phyloP scores from a whole-genome alignment of 2,113 vertebrate species.

The Antechinus stuartii region DNA sequence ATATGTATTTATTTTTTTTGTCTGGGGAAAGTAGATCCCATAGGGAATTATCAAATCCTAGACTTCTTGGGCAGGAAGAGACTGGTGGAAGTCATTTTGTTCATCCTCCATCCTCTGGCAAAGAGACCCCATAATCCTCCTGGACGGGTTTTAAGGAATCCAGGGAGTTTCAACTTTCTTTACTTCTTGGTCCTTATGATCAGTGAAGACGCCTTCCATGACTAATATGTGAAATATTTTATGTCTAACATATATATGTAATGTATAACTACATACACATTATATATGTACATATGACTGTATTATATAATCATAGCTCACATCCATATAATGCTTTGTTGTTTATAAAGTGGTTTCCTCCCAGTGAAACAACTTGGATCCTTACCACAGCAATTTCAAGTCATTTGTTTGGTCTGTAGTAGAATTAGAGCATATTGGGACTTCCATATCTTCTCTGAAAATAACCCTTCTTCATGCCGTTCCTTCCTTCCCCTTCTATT shows the following conservation, averaged over 20 bases:
- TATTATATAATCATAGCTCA: neutral
- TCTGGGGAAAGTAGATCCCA: slow-evolving; percentile 10
- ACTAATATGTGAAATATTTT: neutral
- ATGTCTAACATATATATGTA: neutral
- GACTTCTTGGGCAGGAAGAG: slow-evolving; percentile 23
- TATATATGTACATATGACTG: neutral
- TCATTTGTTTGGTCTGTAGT: slow-evolving; percentile 56
- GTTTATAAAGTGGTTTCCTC: neutral
- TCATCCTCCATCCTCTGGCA: slow-evolving; percentile 51
- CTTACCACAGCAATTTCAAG: neutral
- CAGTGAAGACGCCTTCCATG: neutral
- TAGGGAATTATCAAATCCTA: slow-evolving; percentile 36
- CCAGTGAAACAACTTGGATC: neutral
- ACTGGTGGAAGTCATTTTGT: slow-evolving; percentile 16
- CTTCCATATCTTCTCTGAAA: slow-evolving; percentile 55
- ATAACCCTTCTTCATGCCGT: neutral
- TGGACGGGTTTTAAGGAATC: slow-evolving; percentile 32
- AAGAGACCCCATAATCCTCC: slow-evolving; percentile 49
- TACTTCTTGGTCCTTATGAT: slow-evolving; percentile 3
- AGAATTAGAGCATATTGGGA: neutral
- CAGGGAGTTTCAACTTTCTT: slow-evolving; percentile 43
- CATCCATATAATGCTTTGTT: neutral
- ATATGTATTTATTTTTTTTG: slow-evolving; percentile 35
- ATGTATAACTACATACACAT: neutral
- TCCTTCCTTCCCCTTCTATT: neutral